A percentile compares a stretch with the other conserved stretches of the same genome.
Conservation (phyloP, 2,888 invertebrate species). For the Drosophila stalkeri region DNA sequence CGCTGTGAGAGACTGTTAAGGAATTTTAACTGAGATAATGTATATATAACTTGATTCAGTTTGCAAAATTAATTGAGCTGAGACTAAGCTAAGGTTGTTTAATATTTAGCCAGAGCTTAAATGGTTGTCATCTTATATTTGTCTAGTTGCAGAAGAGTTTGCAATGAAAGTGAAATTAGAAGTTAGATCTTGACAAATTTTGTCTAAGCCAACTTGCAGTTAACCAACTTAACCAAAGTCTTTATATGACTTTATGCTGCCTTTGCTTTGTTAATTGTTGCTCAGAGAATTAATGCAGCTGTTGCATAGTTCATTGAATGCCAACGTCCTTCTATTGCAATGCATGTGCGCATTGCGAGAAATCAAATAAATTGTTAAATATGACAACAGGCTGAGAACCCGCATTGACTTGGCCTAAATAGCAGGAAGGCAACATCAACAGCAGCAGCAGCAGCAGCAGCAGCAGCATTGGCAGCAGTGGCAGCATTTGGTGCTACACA, state of each 20-base stretch:
- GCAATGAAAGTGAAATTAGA: not conserved
- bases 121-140: too few species aligned
- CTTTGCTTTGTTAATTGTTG: not conserved
- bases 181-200: not conserved
- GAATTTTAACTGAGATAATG: not conserved
- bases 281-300: not conserved
- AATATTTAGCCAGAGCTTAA: not conserved
- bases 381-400: constrained; percentile 45
- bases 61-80: too few species aligned
- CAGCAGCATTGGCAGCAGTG: not conserved
- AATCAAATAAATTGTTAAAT: constrained; percentile 42
- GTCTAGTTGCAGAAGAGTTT: not conserved
- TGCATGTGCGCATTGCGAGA: constrained; percentile 14
- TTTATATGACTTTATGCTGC: not conserved
- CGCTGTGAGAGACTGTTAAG: not conserved
- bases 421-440: constrained; percentile 40
- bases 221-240: not conserved
- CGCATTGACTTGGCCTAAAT: constrained; percentile 67
- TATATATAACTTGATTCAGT: too few species aligned
- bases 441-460: constrained; percentile 25
- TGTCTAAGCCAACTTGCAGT: not conserved
- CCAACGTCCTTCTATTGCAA: constrained; percentile 1
- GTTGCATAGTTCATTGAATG: not conserved
- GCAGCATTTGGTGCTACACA: constrained; percentile 66
- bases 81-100: too few species aligned